Conservation (phyloP, 2,797 vertebrate genomes). For the Podargus strigoides region DNA sequence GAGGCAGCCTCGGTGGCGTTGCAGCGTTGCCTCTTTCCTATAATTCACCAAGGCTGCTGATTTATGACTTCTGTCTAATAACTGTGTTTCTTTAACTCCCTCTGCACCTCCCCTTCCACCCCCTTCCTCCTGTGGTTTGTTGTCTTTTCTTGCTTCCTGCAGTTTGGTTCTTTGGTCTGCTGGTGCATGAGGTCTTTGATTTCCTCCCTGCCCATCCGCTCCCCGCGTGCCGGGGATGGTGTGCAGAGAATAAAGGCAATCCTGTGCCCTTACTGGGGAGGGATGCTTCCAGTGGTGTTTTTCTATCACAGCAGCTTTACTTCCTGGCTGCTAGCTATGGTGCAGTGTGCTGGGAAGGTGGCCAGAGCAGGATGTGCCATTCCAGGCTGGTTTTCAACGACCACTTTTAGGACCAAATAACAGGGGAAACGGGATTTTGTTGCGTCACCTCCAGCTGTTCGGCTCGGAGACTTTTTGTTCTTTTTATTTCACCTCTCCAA, state of each 20-base stretch:
- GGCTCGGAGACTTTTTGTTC: not conserved
- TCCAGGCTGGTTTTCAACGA: not conserved
- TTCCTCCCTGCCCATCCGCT: not conserved
- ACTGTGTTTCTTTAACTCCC: not conserved
- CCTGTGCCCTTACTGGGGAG: not conserved
- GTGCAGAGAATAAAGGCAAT: not conserved
- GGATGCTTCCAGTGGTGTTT: not conserved
- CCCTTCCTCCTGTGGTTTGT: not conserved
- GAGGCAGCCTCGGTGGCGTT: not conserved
- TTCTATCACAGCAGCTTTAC: not conserved
- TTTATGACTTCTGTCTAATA: not conserved
- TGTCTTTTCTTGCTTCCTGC: not conserved
- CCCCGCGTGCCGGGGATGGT: rapidly evolving
- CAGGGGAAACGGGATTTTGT: not conserved
- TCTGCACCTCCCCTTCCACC: not conserved
- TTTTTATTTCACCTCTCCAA: not conserved
- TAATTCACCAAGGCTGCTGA: not conserved
- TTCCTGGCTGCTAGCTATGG: not conserved
- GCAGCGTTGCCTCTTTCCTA: not conserved
- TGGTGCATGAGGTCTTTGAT: not conserved
- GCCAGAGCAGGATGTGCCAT: slow-evolving; percentile 14
- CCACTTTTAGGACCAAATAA: not conserved
- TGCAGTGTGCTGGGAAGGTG: not conserved
- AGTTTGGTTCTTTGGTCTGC: not conserved
- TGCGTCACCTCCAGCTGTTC: not conserved